phyloP scores from a whole-genome alignment of 2,113 vertebrate species.

The Lagopus muta region DNA sequence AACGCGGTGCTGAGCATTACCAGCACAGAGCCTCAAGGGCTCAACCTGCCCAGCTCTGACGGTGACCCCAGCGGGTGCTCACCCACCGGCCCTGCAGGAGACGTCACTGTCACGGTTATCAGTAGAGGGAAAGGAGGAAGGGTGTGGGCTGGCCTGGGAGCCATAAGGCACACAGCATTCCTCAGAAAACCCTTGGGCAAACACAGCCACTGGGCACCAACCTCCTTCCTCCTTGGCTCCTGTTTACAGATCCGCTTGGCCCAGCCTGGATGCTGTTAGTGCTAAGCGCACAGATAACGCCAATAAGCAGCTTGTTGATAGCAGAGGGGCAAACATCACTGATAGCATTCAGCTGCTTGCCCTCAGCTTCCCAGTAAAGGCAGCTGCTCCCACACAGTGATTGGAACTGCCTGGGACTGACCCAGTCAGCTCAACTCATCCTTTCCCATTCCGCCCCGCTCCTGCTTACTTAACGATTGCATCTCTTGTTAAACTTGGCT shows the following conservation, averaged over 20 bases:
- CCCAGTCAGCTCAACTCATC: neutral
- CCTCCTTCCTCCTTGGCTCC: conserved; percentile 3
- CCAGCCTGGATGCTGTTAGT: neutral
- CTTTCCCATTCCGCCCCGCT: neutral
- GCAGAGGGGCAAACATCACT: neutral
- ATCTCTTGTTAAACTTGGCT: neutral
- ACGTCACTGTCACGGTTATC: accelerated
- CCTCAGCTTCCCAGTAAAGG: neutral
- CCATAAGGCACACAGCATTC: neutral
- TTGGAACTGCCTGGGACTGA: neutral
- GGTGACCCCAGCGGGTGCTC: neutral
- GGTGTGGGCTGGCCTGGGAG: neutral
- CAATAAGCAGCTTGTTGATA: neutral
- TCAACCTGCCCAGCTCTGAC: neutral
- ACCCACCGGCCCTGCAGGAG: neutral
- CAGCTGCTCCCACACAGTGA: neutral
- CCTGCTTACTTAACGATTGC: neutral
- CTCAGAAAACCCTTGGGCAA: conserved; percentile 34
- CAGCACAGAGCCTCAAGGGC: accelerated
- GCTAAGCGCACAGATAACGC: conserved; percentile 14
- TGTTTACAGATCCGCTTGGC: conserved; percentile 48
- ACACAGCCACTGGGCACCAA: neutral
- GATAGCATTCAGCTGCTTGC: neutral
- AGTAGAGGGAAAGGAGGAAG: neutral
- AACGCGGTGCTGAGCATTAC: accelerated